These are phyloP conservation scores for Centroberyx gerrardi DNA, from an alignment of 2,797 vertebrate species.

Conservation along the genomic window DNA sequence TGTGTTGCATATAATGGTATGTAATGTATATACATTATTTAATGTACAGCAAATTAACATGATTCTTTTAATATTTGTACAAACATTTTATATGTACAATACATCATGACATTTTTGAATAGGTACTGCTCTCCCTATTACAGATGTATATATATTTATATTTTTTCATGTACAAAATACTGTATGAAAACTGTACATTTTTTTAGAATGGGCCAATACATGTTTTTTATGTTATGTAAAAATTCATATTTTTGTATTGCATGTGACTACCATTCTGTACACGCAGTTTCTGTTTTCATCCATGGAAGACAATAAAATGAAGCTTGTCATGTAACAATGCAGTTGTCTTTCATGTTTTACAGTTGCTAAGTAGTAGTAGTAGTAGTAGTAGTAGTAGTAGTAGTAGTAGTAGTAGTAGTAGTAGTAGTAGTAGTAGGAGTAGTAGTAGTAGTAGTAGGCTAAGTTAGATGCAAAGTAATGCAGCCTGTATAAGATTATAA, in stretches of 20 bases:
- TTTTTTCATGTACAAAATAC: conserved; percentile 86
- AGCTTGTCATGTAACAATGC: conserved; percentile 81
- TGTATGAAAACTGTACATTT: conserved; percentile 84
- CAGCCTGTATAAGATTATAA: neutral
- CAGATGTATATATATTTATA: conserved; percentile 88
- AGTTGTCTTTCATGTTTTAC: conserved; percentile 4
- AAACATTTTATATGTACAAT: conserved; percentile 86
- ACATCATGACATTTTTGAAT: conserved; percentile 83
- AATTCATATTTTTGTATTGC: conserved; percentile 92
- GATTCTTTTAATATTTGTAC: conserved; percentile 88
- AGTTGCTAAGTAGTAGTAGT: neutral
- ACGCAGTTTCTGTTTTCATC: conserved; percentile 87
- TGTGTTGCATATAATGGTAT: conserved; percentile 73
- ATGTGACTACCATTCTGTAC: conserved; percentile 87
- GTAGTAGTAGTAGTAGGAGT: no score
- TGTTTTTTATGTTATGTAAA: conserved; percentile 88
- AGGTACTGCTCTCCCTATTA: conserved; percentile 84
- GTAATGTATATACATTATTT: conserved; percentile 88
- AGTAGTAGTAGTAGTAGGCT: no score
- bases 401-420: no score
- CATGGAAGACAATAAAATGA: conserved; percentile 88
- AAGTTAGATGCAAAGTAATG: neutral
- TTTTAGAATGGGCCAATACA: conserved; percentile 85
- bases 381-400: no score
- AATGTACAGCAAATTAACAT: conserved; percentile 83